A percentile compares a stretch with the other conserved stretches of the same genome.
Conservation (phyloP, 2,797 vertebrate species). For the Neosilurus mollespiculum region DNA sequence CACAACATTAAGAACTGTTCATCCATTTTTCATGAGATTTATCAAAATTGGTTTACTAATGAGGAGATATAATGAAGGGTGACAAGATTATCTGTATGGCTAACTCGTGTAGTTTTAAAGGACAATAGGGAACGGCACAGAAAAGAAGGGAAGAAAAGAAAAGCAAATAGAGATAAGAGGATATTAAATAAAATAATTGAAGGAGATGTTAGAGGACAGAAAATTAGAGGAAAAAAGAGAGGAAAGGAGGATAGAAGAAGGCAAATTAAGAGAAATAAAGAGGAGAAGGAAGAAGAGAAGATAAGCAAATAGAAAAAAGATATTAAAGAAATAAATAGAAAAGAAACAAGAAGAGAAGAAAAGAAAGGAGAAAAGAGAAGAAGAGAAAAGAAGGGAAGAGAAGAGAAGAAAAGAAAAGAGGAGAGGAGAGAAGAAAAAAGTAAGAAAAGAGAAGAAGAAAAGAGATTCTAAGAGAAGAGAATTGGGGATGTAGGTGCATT, state of each 20-base stretch:
- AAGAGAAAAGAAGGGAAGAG: neutral
- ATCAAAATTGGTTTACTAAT: conserved; percentile 6
- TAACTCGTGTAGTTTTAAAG: neutral
- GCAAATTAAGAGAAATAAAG: neutral
- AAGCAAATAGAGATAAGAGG: neutral
- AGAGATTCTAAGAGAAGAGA: neutral
- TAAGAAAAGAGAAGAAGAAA: neutral
- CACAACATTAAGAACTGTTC: neutral
- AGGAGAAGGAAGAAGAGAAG: neutral
- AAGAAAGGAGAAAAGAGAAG: neutral
- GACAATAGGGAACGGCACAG: neutral
- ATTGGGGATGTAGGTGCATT: neutral
- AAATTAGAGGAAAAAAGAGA: neutral
- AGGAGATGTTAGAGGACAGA: neutral
- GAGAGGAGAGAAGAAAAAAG: neutral
- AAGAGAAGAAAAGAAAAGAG: neutral
- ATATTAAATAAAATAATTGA: neutral
- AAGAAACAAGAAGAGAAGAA: neutral
- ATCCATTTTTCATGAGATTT: conserved; percentile 21
- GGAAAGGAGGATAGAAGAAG: neutral
- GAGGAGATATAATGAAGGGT: neutral
- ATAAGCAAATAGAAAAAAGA: neutral
- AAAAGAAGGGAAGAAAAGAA: neutral
- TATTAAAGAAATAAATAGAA: too few relatives aligned
- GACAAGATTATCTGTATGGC: neutral